Base-by-base conservation (phyloP, 2,888 invertebrate genomes). In the Apodemia duryi region DNA sequence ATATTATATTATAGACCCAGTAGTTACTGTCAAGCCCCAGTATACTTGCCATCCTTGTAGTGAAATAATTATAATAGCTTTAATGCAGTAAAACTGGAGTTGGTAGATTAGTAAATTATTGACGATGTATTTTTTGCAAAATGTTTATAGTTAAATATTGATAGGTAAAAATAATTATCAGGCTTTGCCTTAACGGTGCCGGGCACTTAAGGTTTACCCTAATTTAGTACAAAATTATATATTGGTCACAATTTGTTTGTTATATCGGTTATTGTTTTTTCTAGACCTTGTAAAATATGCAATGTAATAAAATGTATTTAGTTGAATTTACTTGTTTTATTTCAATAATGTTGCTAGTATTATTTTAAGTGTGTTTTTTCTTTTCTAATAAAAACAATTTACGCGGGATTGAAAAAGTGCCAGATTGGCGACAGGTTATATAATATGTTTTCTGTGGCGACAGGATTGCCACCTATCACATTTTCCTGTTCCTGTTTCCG, bases 181-280 rank as follows among this genome's bases (percentile, higher is more conserved):
- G 10, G 32, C n/a, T 11, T 64, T 51, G 51, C 28, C 28, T 38
- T 61, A 61, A 32, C 51, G 61, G 65, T 61, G 65, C 65, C 41
- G 65, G 51, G 65, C 65, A 61, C 61, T 65, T 13, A n/a, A 61
- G 61, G 51, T 61, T 61, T 38, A 61, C 35, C 35, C 35, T 61
- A 41, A 61, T 61, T 61, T 61, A 65, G 65, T 65, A 65, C 65
- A 65, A 65, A 61, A 52, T 60, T 35, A 54, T 35, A 38, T 46
- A 32, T 35, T 61, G 61, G 64, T 65, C 61, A 65, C 64, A 65
- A 41, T 65, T 51, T 52, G 51, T 51, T 65, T 52, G 61, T 49
- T 64, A 32, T 61, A 64, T 28, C 11, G 10, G 57, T 29, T 11
- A 46, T 29, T 10, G 57, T 2, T 54, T 54, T 11, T 54, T 54